Conservation (phyloP, 2,797 vertebrate genomes). For the Salmo trutta region DNA sequence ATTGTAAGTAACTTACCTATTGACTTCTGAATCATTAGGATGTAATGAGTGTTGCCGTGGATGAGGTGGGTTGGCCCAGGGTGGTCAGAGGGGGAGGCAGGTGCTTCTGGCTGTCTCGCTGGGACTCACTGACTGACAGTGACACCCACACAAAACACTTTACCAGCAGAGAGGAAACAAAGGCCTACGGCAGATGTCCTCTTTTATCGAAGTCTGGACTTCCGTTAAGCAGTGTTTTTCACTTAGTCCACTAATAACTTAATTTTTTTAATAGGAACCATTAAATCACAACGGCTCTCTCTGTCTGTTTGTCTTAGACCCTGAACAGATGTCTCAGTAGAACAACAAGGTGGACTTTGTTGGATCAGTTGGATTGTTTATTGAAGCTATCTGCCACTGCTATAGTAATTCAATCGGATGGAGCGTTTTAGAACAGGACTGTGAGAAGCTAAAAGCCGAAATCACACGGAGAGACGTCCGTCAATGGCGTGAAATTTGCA, state of each 20-base stretch:
- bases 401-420: not conserved
- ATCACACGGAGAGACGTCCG: no score
- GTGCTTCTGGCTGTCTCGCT: not conserved
- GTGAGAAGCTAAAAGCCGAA: not conserved
- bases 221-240: not conserved
- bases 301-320: not conserved
- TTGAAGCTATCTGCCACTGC: not conserved
- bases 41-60: not conserved
- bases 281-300: not conserved
- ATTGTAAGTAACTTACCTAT: constrained; percentile 4
- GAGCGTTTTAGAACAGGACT: not conserved
- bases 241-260: not conserved
- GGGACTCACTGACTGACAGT: not conserved
- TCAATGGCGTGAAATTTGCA: no score
- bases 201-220: not conserved
- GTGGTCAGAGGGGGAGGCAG: not conserved
- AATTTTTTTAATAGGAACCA: not conserved
- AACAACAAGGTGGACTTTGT: not conserved
- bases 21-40: constrained; percentile 4
- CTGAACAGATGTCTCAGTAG: not conserved
- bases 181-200: not conserved
- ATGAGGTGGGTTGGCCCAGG: not conserved
- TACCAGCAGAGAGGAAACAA: not conserved
- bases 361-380: not conserved
- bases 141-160: not conserved